phyloP scores from a whole-genome alignment of 37 sponge, comb jelly and placozoan genomes.

The Ianthella basta region DNA sequence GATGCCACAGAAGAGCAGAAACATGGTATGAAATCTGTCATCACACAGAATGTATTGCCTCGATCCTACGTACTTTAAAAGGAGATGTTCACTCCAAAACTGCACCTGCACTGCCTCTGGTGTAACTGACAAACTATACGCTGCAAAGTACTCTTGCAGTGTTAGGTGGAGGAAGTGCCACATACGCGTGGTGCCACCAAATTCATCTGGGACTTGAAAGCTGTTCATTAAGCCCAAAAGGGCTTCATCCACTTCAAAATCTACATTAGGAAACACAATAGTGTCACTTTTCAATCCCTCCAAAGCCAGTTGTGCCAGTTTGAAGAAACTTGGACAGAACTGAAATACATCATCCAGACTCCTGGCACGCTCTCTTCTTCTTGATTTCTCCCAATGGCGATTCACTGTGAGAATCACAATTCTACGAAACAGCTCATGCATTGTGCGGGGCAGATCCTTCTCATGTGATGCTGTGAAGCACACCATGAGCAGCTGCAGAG shows the following conservation, averaged over 20 bases:
- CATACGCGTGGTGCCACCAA: neutral
- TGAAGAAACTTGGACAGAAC: slow-evolving; percentile 1
- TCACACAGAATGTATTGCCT: too few relatives aligned
- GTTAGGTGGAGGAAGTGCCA: neutral
- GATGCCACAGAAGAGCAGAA: too few relatives aligned
- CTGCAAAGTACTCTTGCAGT: neutral
- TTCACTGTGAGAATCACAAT: neutral
- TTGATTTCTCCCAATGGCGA: neutral
- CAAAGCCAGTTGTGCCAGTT: neutral
- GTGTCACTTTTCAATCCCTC: neutral
- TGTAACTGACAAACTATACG: neutral
- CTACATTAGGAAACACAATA: neutral
- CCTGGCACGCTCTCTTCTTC: neutral
- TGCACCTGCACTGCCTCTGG: neutral
- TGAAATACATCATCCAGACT: neutral
- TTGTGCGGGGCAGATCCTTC: neutral
- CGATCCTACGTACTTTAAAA: neutral
- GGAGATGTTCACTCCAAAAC: neutral
- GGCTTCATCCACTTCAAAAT: neutral
- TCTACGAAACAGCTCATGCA: neutral
- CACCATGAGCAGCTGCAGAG: neutral
- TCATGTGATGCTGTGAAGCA: neutral
- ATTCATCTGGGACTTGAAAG: neutral
- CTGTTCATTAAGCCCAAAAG: neutral
- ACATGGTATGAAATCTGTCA: too few relatives aligned